Conservation (phyloP, 2,113 vertebrate genomes). For the Desmodus rotundus region DNA sequence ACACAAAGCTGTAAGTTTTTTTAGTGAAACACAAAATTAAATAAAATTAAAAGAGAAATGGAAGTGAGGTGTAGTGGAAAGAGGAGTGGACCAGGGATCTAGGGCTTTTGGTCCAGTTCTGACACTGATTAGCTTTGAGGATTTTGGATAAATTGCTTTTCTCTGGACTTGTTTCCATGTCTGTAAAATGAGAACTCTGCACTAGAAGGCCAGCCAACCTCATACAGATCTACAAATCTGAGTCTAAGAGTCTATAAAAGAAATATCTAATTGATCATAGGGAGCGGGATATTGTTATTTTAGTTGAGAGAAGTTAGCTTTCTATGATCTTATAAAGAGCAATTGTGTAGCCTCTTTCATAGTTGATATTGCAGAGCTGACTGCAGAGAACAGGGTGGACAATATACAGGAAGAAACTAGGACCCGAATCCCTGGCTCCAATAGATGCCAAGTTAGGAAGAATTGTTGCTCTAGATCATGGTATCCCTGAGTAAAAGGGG, state of each 20-base stretch:
- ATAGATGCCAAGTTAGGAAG: background rate
- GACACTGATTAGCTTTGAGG: background rate
- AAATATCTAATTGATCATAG: background rate
- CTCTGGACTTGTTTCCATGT: background rate
- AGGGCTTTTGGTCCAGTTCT: background rate
- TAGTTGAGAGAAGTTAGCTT: background rate
- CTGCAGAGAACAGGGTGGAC: background rate
- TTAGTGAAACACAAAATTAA: slow-evolving; percentile 5
- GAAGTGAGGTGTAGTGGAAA: background rate
- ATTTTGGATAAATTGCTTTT: background rate
- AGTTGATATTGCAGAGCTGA: background rate
- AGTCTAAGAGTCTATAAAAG: background rate
- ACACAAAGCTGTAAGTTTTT: background rate
- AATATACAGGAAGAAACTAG: background rate
- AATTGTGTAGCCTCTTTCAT: background rate
- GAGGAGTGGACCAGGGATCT: background rate
- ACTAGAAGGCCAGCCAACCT: background rate
- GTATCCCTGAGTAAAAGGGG: background rate
- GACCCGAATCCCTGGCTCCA: background rate
- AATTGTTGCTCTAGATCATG: background rate
- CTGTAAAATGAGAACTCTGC: background rate
- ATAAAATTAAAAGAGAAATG: background rate
- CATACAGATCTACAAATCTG: background rate
- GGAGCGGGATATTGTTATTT: background rate
- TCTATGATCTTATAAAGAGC: background rate